A percentile compares a stretch with the other conserved stretches of the same genome.
phyloP scores from a whole-genome alignment of 2,797 vertebrate genomes.

The Rhinophrynus dorsalis region DNA sequence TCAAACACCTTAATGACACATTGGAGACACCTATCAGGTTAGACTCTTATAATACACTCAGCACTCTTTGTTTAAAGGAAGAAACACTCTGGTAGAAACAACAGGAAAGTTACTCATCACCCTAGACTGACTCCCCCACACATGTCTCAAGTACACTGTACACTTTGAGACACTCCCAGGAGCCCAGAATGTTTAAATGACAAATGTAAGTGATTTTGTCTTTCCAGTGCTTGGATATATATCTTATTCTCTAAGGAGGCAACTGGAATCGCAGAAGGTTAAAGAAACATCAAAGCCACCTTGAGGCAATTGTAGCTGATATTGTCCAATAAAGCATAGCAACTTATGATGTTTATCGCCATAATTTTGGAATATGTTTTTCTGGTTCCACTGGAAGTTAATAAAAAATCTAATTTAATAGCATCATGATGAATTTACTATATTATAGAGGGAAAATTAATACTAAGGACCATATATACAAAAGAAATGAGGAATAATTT shows the following conservation, averaged over 20 bases:
- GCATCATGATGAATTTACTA: neutral
- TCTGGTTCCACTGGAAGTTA: conserved; percentile 4
- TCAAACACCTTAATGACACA: conserved; percentile 89
- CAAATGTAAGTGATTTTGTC: conserved; percentile 55
- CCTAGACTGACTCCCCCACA: conserved; percentile 5
- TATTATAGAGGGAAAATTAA: neutral
- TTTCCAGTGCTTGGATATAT: conserved; percentile 35
- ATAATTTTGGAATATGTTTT: conserved; percentile 44
- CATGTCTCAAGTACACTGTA: conserved; percentile 49
- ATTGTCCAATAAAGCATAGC: conserved; percentile 49
- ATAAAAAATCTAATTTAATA: conserved; percentile 15
- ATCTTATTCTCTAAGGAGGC: conserved; percentile 50
- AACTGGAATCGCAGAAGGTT: conserved; percentile 31
- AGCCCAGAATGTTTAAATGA: conserved; percentile 58
- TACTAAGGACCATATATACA: neutral
- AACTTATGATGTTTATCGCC: conserved; percentile 27
- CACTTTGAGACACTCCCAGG: conserved; percentile 37
- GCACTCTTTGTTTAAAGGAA: conserved; percentile 40
- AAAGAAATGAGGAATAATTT: too few relatives aligned
- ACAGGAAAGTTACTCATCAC: neutral
- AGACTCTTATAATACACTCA: conserved; percentile 48
- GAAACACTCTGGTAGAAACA: conserved; percentile 6
- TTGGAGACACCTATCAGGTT: conserved; percentile 74
- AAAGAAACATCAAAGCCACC: conserved; percentile 49
- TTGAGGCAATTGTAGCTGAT: conserved; percentile 50